Conservation (phyloP, 2,113 vertebrate species). For the Protomyctophum bolini region DNA sequence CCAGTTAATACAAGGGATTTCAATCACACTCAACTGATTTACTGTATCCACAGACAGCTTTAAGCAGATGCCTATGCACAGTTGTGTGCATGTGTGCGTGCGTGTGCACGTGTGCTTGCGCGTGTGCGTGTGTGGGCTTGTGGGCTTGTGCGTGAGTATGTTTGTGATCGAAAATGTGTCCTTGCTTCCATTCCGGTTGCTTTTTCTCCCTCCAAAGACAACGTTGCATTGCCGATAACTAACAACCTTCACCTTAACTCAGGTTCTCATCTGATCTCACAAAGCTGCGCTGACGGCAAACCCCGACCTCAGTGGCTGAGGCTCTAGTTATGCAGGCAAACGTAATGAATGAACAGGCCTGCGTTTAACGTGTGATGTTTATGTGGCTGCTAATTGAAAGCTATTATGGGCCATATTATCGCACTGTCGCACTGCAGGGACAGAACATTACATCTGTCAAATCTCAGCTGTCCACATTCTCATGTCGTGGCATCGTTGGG, state of each 20-base stretch:
- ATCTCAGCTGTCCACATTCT: conserved; percentile 3
- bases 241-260: conserved; percentile 10
- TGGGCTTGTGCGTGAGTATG: background rate
- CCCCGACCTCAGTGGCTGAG: background rate
- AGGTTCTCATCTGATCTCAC: background rate
- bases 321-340: background rate
- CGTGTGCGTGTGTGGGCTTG: conserved; percentile 3
- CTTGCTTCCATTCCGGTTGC: conserved; percentile 22
- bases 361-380: conserved; percentile 22
- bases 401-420: conserved; percentile 56
- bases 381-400: conserved; percentile 58
- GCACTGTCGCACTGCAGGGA: conserved; percentile 40
- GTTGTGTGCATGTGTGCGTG: background rate
- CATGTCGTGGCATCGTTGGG: no score
- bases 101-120: background rate
- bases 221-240: background rate
- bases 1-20: background rate
- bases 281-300: background rate
- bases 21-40: background rate
- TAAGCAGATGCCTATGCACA: conserved; percentile 18
- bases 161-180: conserved; percentile 7
- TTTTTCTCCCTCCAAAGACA: conserved; percentile 1
- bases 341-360: conserved; percentile 7
- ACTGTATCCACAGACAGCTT: background rate
- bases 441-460: conserved; percentile 7